A percentile compares a stretch with the other conserved stretches of the same genome.
Conservation (phyloP, 2,888 invertebrate genomes). For the Morpho achilles region DNA sequence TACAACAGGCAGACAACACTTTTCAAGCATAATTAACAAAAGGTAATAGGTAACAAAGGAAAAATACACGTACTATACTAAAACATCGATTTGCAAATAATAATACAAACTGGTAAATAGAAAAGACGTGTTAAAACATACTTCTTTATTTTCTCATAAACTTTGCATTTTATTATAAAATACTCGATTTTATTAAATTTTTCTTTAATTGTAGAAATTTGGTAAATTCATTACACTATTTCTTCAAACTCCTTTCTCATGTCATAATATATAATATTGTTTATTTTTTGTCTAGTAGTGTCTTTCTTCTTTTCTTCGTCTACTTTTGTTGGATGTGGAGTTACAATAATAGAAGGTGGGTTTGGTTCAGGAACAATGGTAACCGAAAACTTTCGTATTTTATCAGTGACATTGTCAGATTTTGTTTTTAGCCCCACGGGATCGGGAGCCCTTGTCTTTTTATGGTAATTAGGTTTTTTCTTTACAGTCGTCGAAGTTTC, state of each 20-base stretch:
- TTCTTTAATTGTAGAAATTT: neutral
- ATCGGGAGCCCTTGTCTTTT: constrained; percentile 32
- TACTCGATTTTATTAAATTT: neutral
- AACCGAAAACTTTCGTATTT: constrained; percentile 64
- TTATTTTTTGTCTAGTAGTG: constrained; percentile 56
- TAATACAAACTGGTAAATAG: constrained; percentile 9
- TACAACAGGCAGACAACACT: too few relatives aligned
- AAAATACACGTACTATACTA: too few relatives aligned
- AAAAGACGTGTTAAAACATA: constrained; percentile 16
- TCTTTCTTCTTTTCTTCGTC: constrained; percentile 50
- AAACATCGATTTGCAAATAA: neutral
- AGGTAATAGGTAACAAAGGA: too few relatives aligned
- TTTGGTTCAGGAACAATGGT: constrained; percentile 43
- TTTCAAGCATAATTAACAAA: too few relatives aligned
- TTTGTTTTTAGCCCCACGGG: constrained; percentile 41
- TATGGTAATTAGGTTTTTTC: constrained; percentile 40
- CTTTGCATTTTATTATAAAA: constrained; percentile 9
- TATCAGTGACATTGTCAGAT: constrained; percentile 66
- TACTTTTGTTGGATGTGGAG: constrained; percentile 41
- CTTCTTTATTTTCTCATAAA: constrained; percentile 11
- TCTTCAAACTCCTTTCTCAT: constrained; percentile 70
- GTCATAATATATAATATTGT: constrained; percentile 47
- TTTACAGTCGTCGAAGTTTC: constrained; percentile 31
- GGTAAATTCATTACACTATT: constrained; percentile 41
- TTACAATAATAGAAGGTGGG: constrained; percentile 43